Base-by-base conservation (phyloP, 2,113 vertebrate genomes). In the Syngnathus scovelli region DNA sequence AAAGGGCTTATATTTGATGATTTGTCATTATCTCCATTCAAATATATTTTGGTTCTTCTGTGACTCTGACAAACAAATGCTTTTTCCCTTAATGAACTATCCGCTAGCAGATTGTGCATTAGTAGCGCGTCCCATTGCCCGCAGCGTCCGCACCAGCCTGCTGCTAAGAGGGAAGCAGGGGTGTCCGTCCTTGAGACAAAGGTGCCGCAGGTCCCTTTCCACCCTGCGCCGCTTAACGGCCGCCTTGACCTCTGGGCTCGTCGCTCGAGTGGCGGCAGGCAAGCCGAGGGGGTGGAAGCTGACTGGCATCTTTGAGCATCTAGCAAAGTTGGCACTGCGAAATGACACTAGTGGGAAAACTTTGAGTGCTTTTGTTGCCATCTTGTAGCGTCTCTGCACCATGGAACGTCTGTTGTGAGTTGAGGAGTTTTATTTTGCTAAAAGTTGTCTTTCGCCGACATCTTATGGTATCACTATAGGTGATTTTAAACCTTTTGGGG, bases 61-160 rank as follows among this genome's bases (percentile, higher is more conserved):
- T 5, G 11, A 19, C 16, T 16, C 18, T 48, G 46, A 48, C 46
- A 48, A 11, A 6, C 5, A 48, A 48, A 48, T 6, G 6, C 5
- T 10, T 49, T 46, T 46, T 46, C 15, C 1, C 44, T 15, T 48
- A 48, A 48, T 48, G 15, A 18, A 48, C 13, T 6, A 15, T 16
- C 44, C 44, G 6, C 48, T 1, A 13, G 5, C 48, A n/a, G 48
- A 19, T 18, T 56, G 21, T 27, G 9, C 19, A 23, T 55, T 27
- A 3, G 4, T 13, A 46, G 13, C 44, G 3, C 15, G n/a, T 54
- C n/a, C 19, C 1, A 36, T 78, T 62, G 81, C 73, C 63, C 58
- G 59, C 54, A 68, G 66, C 69, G 82, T 78, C 74, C 70, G 66
- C 78, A 58, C 44, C 78, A 70, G 70, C 67, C 78, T 77, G 72